phyloP scores from a whole-genome alignment of 92 coral and sea anemone genomes.

The Actinostola sp. region DNA sequence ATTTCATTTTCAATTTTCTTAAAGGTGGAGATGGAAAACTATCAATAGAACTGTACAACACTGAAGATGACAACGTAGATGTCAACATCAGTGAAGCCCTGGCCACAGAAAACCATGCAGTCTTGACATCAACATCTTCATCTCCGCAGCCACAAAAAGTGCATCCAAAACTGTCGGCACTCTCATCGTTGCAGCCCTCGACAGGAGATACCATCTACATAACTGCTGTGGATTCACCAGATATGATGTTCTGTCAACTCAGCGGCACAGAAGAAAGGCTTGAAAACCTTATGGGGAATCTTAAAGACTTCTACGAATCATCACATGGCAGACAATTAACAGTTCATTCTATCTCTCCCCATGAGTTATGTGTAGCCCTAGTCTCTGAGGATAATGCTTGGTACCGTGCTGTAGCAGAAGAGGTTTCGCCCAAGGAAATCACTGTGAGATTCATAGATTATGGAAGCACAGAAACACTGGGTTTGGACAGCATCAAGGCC shows the following conservation, averaged over 20 bases:
- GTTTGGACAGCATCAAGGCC: constrained; percentile 26
- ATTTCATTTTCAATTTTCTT: no score
- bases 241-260: constrained; percentile 71
- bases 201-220: constrained; percentile 65
- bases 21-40: constrained; percentile 32
- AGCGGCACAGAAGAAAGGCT: constrained; percentile 77
- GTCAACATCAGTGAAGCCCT: constrained; percentile 70
- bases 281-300: constrained; percentile 63
- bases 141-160: constrained; percentile 22
- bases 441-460: constrained; percentile 84
- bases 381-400: constrained; percentile 79
- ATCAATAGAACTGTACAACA: constrained; percentile 75
- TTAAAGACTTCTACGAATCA: constrained; percentile 64
- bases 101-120: constrained; percentile 67
- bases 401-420: constrained; percentile 83
- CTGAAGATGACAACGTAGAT: constrained; percentile 72
- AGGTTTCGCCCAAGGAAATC: constrained; percentile 28
- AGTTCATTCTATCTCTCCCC: constrained; percentile 21
- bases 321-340: constrained; percentile 7
- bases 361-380: constrained; percentile 82
- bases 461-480: constrained; percentile 77
- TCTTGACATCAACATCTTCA: constrained; percentile 13
- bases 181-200: constrained; percentile 41
- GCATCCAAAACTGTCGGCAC: constrained; percentile 9
- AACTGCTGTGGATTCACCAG: constrained; percentile 79